Evolutionary conservation across 2,113 vertebrate species (phyloP), one percentile per base, ranked within the genome.

Genomic region (Merops nubicus): DNA sequence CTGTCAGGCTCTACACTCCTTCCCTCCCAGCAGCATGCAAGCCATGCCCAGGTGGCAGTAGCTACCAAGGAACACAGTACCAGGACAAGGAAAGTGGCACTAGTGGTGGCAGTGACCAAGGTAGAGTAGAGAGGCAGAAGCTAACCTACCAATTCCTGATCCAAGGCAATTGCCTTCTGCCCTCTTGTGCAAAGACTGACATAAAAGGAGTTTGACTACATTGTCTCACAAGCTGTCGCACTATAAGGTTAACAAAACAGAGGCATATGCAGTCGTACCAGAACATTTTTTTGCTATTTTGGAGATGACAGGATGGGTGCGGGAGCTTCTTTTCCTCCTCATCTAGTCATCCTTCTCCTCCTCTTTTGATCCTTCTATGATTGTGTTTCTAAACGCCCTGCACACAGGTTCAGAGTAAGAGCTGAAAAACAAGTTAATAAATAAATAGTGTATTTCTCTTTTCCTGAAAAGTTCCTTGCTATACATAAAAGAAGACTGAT

Each of bases 371-470:
- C 76, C 28, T 89, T 79, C 73, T 79, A 0, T 45, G 15, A 67
- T 81, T 81, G 19, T 74, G 33, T 78, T 88, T 91, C 65, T 89
- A 93, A 63, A 88, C 29, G 40, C 15, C 21, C 62, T 57, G 29
- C 63, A 65, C 48, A 77, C 23, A 47, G 73, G n/a, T 53, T 69
- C 88, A 54, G 79, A 76, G 15, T 60, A 47, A 74, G 19, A 65
- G 31, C 72, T 64, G 67, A 74, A 94, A 94, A 93, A 67, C 29
- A 82, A 78, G 34, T 36, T 67, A 91, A 84, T 86, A 93, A 94
- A 91, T 62, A 93, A 77, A 57, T 80, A 59, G 3, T 57, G 10
- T 65, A 38, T 88, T 68, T 47, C 22, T 83, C 17, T 69, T 83
- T 79, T 65, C 47, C 75, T 79, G 51, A 88, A 80, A 69, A 73